phyloP scores from a whole-genome alignment of 2,888 invertebrate genomes.

The Clepsis dumicolana region DNA sequence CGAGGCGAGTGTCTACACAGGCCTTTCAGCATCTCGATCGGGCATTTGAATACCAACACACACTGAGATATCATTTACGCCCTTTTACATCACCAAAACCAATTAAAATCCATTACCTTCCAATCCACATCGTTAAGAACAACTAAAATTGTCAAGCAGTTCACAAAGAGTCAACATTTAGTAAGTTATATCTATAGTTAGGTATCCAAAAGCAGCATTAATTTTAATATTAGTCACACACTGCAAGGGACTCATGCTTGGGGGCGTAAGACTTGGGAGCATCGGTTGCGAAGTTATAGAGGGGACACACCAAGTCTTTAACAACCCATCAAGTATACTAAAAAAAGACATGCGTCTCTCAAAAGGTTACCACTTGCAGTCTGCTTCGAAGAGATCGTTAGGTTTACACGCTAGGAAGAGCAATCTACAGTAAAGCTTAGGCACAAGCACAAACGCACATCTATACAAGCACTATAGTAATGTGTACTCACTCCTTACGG shows the following conservation, averaged over 20 bases:
- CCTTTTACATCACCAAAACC: slow-evolving; percentile 84
- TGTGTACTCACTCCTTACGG: slow-evolving; percentile 90
- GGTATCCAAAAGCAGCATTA: slow-evolving; percentile 74
- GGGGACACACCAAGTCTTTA: slow-evolving; percentile 72
- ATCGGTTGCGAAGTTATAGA: slow-evolving; percentile 54
- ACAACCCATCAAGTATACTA: slow-evolving; percentile 56
- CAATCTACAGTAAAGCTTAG: slow-evolving; percentile 76
- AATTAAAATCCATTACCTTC: slow-evolving; percentile 85
- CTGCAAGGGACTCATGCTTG: slow-evolving; percentile 82
- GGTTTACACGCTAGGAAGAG: slow-evolving; percentile 77
- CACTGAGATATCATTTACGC: slow-evolving; percentile 81
- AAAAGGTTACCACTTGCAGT: slow-evolving; percentile 79
- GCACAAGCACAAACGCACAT: slow-evolving; percentile 86
- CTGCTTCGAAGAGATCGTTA: slow-evolving; percentile 69
- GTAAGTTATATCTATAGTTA: slow-evolving; percentile 72
- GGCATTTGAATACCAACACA: slow-evolving; percentile 92
- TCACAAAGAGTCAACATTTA: slow-evolving; percentile 84
- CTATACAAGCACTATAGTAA: slow-evolving; percentile 86
- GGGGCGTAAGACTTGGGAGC: slow-evolving; percentile 69
- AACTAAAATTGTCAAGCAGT: slow-evolving; percentile 83
- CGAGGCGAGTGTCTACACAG: slow-evolving; percentile 70
- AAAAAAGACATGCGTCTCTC: slow-evolving; percentile 69
- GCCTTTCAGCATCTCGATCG: slow-evolving; percentile 85
- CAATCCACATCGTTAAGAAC: slow-evolving; percentile 84
- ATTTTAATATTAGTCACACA: slow-evolving; percentile 74